phyloP scores from a whole-genome alignment of 2,888 invertebrate species.

The Campoplex nolae region DNA sequence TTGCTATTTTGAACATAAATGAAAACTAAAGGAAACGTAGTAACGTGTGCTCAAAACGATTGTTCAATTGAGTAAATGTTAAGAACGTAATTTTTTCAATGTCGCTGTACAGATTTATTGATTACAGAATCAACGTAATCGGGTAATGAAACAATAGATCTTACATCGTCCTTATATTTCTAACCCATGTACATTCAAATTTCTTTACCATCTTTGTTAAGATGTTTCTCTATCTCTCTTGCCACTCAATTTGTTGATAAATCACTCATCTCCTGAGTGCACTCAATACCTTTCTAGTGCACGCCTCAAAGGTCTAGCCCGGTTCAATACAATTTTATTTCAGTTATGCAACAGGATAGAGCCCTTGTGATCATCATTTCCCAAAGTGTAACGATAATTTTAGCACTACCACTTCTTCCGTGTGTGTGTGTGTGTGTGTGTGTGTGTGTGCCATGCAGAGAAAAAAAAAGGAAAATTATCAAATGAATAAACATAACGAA shows the following conservation, averaged over 20 bases:
- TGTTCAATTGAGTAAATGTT: not conserved
- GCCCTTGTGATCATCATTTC: not conserved
- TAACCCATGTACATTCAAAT: conserved; percentile 31
- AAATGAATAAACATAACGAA: not conserved
- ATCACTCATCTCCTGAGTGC: conserved; percentile 3
- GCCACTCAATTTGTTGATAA: not conserved
- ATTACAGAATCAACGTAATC: conserved; percentile 65
- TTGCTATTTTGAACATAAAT: not conserved
- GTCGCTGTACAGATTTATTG: conserved; percentile 70
- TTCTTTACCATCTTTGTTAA: not conserved
- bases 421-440: not conserved
- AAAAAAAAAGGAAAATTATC: conserved; percentile 1
- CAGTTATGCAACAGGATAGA: not conserved
- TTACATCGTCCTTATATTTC: conserved; percentile 44
- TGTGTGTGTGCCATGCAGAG: not conserved
- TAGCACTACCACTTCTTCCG: not conserved
- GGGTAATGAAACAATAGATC: conserved; percentile 62
- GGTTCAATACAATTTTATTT: not conserved
- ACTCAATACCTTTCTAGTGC: conserved; percentile 3
- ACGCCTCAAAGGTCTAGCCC: conserved; percentile 2
- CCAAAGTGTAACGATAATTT: conserved; percentile 4
- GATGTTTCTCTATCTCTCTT: not conserved
- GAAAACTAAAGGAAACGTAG: not conserved
- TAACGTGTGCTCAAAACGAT: not conserved
- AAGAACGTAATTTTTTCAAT: not conserved